Evolutionary conservation across 2,113 vertebrate genomes (phyloP), one percentile per base, ranked within the genome.

Genomic region (Rhea americana): DNA sequence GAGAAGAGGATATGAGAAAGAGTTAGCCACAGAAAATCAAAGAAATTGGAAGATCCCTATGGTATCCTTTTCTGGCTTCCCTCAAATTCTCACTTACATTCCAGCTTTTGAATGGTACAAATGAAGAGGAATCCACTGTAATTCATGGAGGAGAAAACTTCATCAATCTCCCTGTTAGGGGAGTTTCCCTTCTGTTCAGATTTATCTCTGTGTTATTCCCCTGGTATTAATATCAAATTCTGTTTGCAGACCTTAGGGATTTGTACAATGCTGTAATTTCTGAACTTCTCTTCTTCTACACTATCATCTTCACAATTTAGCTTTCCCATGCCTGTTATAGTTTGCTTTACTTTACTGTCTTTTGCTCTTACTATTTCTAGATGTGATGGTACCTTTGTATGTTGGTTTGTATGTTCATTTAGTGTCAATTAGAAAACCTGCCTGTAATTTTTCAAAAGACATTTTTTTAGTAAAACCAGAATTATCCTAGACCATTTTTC

Each of bases 1-100:
- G 78, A 93, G 53, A 94, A 91, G 82, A 93, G 7, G 13, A 10
- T 72, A 81, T 26, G 53, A 95, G 43, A 93, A 41, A 65, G 6
- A 77, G 14, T 87, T 92, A 94, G 58, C 56, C 19, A 83, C n/a
- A 84, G 55, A 87, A 78, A 62, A 35, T 18, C 47, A 80, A 47
- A 85, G 35, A 94, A 53, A 82, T 55, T 67, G 21, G 56, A 94
- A 95, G 61, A 92, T 93, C 37, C 7, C 30, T 72, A 1, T 26
- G 18, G 18, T 13, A 28, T 24, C 24, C 45, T 70, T 22, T 72
- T 53, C 50, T 13, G 39, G 30, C 35, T 79, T 32, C 39, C 20
- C 15, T 68, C 56, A 6, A 2, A 25, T 68, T 70, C 65, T 77
- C 39, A 20, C 8, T 74, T 71, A 51, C 25, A 25, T 6, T 39